Base-by-base conservation (phyloP, 2,113 vertebrate genomes). In the Paraplagusia blochii region DNA sequence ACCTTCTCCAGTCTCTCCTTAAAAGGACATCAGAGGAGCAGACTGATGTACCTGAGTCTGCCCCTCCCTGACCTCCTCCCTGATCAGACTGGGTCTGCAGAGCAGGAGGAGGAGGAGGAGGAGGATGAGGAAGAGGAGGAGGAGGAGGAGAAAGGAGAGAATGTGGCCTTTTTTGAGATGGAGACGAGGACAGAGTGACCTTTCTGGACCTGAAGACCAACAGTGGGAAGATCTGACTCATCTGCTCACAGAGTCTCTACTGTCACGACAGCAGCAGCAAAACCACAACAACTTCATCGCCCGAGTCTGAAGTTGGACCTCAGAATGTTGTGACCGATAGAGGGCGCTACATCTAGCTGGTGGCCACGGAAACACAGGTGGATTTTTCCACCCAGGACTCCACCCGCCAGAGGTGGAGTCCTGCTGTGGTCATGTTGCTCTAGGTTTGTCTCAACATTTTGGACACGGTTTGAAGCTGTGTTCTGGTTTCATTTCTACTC, bases 1-100 rank as follows among this genome's bases (percentile, higher is more conserved):
- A 81, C 72, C 66, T 78, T 83, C 69, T 75, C 69, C 64, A 33
- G 69, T 47, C 64, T 51, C 78, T 86, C 90, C 90, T 85, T 92
- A 90, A 86, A 90, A 88, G 90, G 88, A 67, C 77, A 77, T 66
- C 5, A 29, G 60, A 65, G 57, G n/a, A n/a, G n/a, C 39, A 56
- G 16, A 14, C 55, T 47, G 58, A 53, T 54, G 80, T 53, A 80
- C 70, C 85, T 71, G 78, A 56, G 67, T 22, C 38, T 66, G 53
- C 61, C 14, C 47, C 22, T 29, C 22, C 22, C 22, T 29, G 22
- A 29, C 22, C 22, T 29, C 69, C 59, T 57, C 14, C 44, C n/a
- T 49, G 53, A 58, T n/a, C 47, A n/a, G n/a, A n/a, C n/a, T n/a
- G n/a, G n/a, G n/a, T n/a, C n/a, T n/a, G n/a, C n/a, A n/a, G 58